Conservation (phyloP, 2,113 vertebrate species). For the Apus apus region DNA sequence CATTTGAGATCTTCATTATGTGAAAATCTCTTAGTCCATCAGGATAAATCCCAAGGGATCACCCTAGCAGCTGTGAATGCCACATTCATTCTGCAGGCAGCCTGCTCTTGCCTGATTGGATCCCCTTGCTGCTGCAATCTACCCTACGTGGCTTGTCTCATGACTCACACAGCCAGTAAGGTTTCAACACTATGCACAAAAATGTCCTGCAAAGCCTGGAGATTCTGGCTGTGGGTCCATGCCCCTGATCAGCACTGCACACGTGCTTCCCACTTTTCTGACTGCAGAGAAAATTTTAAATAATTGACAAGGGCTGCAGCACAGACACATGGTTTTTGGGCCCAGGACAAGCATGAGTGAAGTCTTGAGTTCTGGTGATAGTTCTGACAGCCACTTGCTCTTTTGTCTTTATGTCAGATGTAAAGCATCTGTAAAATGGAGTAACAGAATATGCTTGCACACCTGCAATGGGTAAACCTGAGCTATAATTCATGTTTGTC, state of each 20-base stretch:
- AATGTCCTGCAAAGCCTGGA: rapidly evolving
- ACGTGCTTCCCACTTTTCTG: not conserved
- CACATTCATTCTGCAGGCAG: not conserved
- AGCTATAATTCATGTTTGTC: not conserved
- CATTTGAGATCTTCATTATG: rapidly evolving
- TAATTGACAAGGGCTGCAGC: not conserved
- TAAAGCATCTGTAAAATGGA: not conserved
- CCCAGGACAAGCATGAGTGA: not conserved
- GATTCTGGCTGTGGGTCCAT: not conserved
- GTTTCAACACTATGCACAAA: not conserved
- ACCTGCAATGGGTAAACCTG: not conserved
- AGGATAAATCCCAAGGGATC: not conserved
- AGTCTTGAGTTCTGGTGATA: not conserved
- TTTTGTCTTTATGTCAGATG: not conserved
- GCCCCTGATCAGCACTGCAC: not conserved
- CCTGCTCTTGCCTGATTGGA: not conserved
- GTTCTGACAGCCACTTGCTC: not conserved
- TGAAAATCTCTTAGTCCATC: not conserved
- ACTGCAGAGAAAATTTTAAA: not conserved
- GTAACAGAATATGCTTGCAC: not conserved
- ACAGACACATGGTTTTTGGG: not conserved
- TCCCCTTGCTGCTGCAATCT: not conserved
- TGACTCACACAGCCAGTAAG: not conserved
- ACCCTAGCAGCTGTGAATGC: not conserved
- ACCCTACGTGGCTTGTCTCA: not conserved